These are phyloP conservation scores for Dryadula phaetusa DNA, from an alignment of 2,888 invertebrate genomes.

Conservation along the genomic window DNA sequence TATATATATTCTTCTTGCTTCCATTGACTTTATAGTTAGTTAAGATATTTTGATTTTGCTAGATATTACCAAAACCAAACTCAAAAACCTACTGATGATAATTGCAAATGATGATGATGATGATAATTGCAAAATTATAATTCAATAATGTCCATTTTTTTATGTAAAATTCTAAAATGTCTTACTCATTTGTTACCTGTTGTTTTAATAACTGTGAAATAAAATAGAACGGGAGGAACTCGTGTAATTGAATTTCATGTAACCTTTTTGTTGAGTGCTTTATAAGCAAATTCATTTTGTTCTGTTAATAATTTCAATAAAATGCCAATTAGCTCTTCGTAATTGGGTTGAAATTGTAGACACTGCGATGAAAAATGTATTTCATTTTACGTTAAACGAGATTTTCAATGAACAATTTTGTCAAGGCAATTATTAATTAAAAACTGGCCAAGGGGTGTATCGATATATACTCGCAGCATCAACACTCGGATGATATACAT, in stretches of 20 bases:
- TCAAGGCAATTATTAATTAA: slow-evolving; percentile 21
- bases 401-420: slow-evolving; percentile 14
- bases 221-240: slow-evolving; percentile 21
- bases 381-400: slow-evolving; percentile 21
- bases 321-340: slow-evolving; percentile 22
- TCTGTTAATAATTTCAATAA: slow-evolving; percentile 25
- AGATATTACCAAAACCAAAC: no score
- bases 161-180: background rate
- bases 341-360: slow-evolving; percentile 25
- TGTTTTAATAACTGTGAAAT: slow-evolving; percentile 18
- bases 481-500: slow-evolving; percentile 1
- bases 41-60: no score
- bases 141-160: background rate
- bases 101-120: no score
- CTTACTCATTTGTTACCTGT: background rate
- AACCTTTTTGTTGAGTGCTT: slow-evolving; percentile 31
- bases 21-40: no score
- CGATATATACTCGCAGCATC: slow-evolving; percentile 1
- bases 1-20: no score
- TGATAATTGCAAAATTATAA: no score
- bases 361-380: slow-evolving; percentile 24
- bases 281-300: slow-evolving; percentile 32
- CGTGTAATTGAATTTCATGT: slow-evolving; percentile 22
- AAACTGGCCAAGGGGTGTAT: slow-evolving; percentile 11
- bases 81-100: no score